These are phyloP conservation scores for Athene noctua DNA, from an alignment of 2,113 vertebrate species.

Conservation along the genomic window DNA sequence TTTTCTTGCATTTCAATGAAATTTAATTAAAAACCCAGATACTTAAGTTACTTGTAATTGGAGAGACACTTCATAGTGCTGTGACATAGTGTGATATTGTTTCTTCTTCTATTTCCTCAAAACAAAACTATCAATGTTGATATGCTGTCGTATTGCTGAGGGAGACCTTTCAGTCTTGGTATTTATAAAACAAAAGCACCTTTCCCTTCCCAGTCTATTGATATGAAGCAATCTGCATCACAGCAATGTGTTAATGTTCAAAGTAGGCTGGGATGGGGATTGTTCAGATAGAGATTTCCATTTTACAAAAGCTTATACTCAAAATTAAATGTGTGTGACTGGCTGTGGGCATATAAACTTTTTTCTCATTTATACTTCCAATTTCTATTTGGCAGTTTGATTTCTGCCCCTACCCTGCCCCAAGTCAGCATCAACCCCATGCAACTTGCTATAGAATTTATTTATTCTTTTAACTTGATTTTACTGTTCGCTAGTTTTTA, in stretches of 20 bases:
- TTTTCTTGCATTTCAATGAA: background rate
- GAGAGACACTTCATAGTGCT: background rate
- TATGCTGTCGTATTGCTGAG: background rate
- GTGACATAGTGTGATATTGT: accelerated
- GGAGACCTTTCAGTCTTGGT: background rate
- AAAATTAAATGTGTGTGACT: background rate
- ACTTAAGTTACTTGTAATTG: background rate
- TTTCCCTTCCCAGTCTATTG: background rate
- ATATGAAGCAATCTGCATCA: background rate
- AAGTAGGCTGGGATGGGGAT: background rate
- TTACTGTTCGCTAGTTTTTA: background rate
- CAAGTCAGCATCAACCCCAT: background rate
- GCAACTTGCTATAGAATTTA: background rate
- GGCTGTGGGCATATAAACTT: background rate
- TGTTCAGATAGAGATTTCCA: background rate
- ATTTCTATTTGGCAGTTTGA: background rate
- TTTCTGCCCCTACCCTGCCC: background rate
- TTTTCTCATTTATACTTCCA: background rate
- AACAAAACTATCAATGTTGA: background rate
- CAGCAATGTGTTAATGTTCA: background rate
- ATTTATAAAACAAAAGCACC: background rate
- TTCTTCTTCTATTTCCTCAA: background rate
- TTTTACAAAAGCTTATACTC: background rate
- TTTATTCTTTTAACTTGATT: background rate
- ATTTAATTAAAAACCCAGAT: background rate